phyloP scores from a whole-genome alignment of 2,797 vertebrate species.

The Huso huso region DNA sequence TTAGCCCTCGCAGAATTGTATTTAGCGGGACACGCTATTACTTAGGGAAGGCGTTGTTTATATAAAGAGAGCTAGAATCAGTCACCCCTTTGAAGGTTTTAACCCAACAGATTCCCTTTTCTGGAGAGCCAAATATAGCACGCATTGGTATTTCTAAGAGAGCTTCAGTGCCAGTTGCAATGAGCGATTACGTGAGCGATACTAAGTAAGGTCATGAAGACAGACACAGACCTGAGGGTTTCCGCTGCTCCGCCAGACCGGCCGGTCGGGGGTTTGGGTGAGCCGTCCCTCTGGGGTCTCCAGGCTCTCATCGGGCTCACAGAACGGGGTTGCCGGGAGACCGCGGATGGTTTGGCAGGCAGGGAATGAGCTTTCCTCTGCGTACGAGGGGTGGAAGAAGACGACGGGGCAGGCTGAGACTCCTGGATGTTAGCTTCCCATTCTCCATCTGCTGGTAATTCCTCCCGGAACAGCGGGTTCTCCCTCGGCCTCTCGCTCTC shows the following conservation, averaged over 20 bases:
- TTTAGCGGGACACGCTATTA: too few species aligned
- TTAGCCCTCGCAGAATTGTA: too few species aligned
- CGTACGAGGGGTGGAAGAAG: constrained; percentile 3
- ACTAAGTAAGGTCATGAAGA: background rate
- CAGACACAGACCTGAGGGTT: constrained; percentile 35
- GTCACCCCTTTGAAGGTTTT: too few species aligned
- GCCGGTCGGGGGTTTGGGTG: constrained; percentile 5
- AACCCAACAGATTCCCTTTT: too few species aligned
- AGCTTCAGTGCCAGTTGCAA: too few species aligned
- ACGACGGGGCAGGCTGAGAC: constrained; percentile 8
- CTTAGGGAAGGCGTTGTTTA: too few species aligned
- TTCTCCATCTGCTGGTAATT: background rate
- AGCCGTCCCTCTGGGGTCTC: background rate
- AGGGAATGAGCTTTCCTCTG: background rate
- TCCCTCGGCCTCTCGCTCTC: constrained; percentile 6
- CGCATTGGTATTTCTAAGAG: too few species aligned
- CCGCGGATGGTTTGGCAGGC: constrained; percentile 9
- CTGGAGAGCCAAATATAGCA: too few species aligned
- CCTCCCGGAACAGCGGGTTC: background rate
- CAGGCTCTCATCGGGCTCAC: background rate
- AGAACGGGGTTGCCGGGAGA: constrained; percentile 2
- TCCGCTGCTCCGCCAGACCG: constrained; percentile 22
- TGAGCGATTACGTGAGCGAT: too few species aligned
- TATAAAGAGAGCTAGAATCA: too few species aligned
- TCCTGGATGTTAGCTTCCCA: too few species aligned